Evolutionary conservation across 2,113 vertebrate species (phyloP).

Genomic region (Neolamprologus brichardi): DNA sequence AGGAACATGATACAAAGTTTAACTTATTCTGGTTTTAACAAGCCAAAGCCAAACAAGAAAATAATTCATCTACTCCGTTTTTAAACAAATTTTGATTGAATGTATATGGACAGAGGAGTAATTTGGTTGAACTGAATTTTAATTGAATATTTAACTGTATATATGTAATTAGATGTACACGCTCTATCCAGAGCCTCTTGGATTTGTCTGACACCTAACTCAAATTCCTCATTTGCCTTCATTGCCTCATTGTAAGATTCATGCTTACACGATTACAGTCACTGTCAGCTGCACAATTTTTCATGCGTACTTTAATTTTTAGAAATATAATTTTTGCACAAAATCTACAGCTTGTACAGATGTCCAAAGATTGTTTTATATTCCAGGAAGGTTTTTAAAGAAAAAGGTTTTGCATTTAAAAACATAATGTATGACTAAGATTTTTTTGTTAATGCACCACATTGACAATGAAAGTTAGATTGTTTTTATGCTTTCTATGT

Average conservation of each 20-base stretch:
- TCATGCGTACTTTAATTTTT: neutral
- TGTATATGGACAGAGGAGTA: neutral
- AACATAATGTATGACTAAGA: neutral
- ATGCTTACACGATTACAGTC: neutral
- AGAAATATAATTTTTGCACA: neutral
- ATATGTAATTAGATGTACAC: neutral
- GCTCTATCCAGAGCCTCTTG: neutral
- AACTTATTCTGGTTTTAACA: neutral
- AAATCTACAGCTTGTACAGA: neutral
- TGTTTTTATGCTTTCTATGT: neutral
- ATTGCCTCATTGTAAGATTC: neutral
- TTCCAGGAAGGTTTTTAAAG: neutral
- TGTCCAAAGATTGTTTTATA: neutral
- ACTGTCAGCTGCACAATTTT: neutral
- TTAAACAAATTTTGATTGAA: neutral
- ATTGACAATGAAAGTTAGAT: neutral
- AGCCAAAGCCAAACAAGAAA: conserved; percentile 6
- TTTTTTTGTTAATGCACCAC: neutral
- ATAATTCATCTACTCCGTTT: neutral
- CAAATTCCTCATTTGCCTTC: neutral
- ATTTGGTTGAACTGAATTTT: neutral
- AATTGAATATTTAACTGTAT: neutral
- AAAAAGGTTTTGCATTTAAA: neutral
- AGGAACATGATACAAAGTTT: neutral
- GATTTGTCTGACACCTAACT: neutral